Percentiles rank a stretch among this genome's conserved stretches.
These are phyloP conservation scores for Salpingus planirostris DNA, from an alignment of 2,888 invertebrate genomes.

Conservation along the genomic window DNA sequence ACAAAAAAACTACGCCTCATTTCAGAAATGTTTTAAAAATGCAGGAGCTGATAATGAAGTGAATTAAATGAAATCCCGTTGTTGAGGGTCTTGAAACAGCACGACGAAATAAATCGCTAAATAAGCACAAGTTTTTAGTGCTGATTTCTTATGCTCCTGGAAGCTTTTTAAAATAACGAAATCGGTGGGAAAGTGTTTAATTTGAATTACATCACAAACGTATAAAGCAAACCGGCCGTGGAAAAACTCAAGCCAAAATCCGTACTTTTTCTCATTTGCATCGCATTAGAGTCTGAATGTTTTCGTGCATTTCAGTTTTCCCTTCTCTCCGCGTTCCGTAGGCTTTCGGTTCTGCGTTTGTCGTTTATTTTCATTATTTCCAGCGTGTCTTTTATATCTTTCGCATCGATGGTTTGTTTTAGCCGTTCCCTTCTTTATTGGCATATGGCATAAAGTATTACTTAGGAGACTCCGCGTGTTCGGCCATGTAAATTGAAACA, in stretches of 20 bases:
- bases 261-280: conserved; percentile 25
- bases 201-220: conserved; percentile 25
- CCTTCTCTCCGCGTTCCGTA: conserved; percentile 13
- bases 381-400: conserved; percentile 21
- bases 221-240: conserved; percentile 15
- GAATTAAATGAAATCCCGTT: too few species aligned
- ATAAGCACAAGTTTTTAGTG: too few species aligned
- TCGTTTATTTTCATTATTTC: conserved; percentile 22
- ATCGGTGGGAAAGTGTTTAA: conserved; percentile 21
- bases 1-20: too few species aligned
- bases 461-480: conserved; percentile 14
- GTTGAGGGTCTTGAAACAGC: too few species aligned
- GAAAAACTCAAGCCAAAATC: conserved; percentile 17
- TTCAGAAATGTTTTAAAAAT: too few species aligned
- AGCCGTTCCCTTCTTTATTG: conserved; percentile 13
- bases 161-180: conserved; percentile 23
- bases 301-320: conserved; percentile 23
- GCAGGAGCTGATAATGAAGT: too few species aligned
- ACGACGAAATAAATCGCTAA: too few species aligned
- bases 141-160: conserved; percentile 17
- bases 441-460: conserved; percentile 17
- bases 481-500: conserved; percentile 17
- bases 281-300: conserved; percentile 25
- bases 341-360: conserved; percentile 19
- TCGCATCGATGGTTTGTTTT: conserved; percentile 13